Conservation (phyloP, 1,140 invertebrate genomes). For the Polypedilum pembai region DNA sequence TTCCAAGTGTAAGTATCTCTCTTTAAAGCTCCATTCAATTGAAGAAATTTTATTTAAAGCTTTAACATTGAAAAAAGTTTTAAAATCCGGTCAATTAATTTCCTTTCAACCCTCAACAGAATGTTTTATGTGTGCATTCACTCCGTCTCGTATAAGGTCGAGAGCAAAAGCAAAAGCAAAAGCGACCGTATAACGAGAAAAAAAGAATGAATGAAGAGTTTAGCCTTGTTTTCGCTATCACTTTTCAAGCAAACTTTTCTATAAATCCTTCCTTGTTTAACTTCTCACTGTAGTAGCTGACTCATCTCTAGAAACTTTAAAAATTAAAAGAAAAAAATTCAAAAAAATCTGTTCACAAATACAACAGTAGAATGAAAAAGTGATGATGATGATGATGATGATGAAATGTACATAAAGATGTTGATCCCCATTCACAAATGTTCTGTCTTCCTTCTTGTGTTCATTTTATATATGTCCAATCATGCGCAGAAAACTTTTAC, state of each 20-base stretch:
- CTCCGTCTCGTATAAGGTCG: neutral
- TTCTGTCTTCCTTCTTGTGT: neutral
- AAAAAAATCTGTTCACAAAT: neutral
- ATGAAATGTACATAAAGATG: neutral
- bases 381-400: neutral
- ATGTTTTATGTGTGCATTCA: neutral
- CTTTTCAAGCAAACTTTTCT: neutral
- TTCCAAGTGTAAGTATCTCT: slow-evolving; percentile 89
- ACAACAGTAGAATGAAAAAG: neutral
- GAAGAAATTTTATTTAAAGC: neutral
- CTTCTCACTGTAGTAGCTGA: neutral
- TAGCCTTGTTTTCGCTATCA: slow-evolving; percentile 27
- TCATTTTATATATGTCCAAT: neutral
- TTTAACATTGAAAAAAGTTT: neutral
- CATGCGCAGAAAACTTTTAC: slow-evolving; percentile 22
- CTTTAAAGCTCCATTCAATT: neutral
- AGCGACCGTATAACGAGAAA: no score
- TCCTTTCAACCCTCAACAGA: neutral
- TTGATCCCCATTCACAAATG: neutral
- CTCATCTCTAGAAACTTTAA: neutral
- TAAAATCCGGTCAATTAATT: slow-evolving; percentile 18
- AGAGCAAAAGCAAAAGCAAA: no score
- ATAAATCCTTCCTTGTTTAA: neutral
- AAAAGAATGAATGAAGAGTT: neutral
- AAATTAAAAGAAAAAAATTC: neutral